phyloP scores from a whole-genome alignment of 2,888 invertebrate species.

The Brachypterus glaber region DNA sequence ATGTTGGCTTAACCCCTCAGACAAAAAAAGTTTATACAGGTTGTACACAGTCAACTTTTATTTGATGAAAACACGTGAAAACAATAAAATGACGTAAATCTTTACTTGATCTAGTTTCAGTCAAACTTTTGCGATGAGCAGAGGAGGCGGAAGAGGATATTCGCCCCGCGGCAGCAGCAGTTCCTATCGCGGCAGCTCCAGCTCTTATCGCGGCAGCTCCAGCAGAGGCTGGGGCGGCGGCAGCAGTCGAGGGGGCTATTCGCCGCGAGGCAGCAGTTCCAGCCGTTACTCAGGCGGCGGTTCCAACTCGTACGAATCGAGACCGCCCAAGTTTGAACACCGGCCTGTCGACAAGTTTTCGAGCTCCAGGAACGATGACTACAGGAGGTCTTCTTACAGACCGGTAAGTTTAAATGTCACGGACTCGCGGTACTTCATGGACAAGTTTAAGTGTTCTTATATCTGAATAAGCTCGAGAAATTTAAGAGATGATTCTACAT shows the following conservation, averaged over 20 bases:
- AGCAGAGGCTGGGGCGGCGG: constrained; percentile 27
- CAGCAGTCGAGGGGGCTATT: constrained; percentile 26
- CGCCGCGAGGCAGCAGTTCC: constrained; percentile 14
- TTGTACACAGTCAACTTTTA: background rate
- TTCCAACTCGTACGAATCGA: constrained; percentile 30
- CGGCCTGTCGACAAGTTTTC: constrained; percentile 31
- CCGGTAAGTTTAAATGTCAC: constrained; percentile 26
- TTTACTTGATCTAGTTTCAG: constrained; percentile 26
- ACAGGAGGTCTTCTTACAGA: constrained; percentile 33
- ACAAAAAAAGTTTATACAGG: constrained; percentile 3
- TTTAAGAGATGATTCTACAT: too few species aligned
- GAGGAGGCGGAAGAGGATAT: constrained; percentile 20
- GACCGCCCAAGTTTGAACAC: constrained; percentile 30
- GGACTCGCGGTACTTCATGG: background rate
- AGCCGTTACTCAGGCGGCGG: constrained; percentile 15
- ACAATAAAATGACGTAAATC: background rate
- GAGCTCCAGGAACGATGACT: constrained; percentile 32
- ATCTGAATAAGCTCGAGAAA: background rate
- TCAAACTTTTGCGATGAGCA: constrained; percentile 31
- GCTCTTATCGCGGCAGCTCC: constrained; percentile 28
- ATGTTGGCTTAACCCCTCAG: too few species aligned
- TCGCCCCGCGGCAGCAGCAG: constrained; percentile 16
- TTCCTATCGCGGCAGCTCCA: constrained; percentile 18
- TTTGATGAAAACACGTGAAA: background rate
- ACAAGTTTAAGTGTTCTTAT: background rate